Conservation (phyloP, 2,888 invertebrate genomes). For the Leptarthrus brevirostris region DNA sequence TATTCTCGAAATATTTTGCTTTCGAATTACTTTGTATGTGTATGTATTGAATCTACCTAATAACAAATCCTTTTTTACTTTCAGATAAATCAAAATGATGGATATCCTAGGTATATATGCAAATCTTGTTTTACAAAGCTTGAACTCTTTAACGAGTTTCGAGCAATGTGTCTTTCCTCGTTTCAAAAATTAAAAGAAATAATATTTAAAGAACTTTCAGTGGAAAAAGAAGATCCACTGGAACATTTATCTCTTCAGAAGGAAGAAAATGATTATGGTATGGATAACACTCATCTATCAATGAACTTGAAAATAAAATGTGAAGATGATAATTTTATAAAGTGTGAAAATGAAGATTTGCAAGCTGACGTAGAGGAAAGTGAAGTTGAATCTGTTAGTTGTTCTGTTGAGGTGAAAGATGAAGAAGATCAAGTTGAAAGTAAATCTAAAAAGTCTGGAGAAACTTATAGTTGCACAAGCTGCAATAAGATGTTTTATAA, state of each 20-base stretch:
- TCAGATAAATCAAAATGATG: constrained; percentile 30
- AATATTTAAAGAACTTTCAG: no score
- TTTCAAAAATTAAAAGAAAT: constrained; percentile 6
- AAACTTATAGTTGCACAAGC: constrained; percentile 31
- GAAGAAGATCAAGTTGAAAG: neutral
- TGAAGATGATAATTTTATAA: neutral
- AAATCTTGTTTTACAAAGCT: constrained; percentile 20
- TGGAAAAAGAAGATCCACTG: neutral
- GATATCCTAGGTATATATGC: constrained; percentile 43
- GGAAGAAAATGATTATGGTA: no score
- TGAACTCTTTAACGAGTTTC: constrained; percentile 41
- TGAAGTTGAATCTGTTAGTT: neutral
- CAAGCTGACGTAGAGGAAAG: no score
- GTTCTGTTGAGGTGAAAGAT: neutral
- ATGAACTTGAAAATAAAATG: neutral
- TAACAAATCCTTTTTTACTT: no score
- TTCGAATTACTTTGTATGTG: no score
- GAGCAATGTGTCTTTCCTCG: constrained; percentile 37
- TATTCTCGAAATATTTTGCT: no score
- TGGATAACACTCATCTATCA: no score
- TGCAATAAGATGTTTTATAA: constrained; percentile 51
- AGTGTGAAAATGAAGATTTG: constrained; percentile 3
- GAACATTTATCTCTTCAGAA: no score
- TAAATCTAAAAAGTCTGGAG: neutral
- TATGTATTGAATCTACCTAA: no score